These are phyloP conservation scores for Leptodactylus fallax DNA, from an alignment of 2,797 vertebrate species.

Conservation along the genomic window DNA sequence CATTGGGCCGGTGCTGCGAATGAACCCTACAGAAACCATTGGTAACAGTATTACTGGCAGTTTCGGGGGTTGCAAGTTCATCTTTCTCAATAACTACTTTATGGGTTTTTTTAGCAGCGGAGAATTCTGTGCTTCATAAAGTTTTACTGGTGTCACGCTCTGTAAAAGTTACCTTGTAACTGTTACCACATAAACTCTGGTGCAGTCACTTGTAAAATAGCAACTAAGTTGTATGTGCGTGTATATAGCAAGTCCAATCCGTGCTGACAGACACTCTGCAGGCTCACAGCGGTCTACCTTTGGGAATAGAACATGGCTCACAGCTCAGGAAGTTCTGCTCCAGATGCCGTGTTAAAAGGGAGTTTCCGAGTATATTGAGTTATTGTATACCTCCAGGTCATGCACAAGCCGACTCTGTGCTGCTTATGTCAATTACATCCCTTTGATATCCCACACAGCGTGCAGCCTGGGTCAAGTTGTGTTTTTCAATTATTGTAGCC, in stretches of 20 bases:
- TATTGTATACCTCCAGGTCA: constrained; percentile 61
- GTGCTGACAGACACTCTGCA: constrained; percentile 57
- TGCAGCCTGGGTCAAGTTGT: constrained; percentile 44
- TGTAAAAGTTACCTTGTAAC: constrained; percentile 47
- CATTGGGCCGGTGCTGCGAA: neutral
- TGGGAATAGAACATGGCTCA: constrained; percentile 56
- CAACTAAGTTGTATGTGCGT: neutral
- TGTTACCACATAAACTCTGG: constrained; percentile 39
- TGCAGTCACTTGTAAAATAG: constrained; percentile 28
- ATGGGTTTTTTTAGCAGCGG: neutral
- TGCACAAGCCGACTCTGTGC: constrained; percentile 42
- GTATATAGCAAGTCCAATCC: neutral
- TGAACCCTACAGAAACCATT: constrained; percentile 3
- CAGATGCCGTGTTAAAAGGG: constrained; percentile 52
- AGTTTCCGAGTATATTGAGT: constrained; percentile 54
- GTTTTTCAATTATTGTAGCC: constrained; percentile 56
- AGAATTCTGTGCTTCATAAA: constrained; percentile 44
- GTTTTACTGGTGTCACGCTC: constrained; percentile 39
- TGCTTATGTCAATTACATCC: constrained; percentile 59
- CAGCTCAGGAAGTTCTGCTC: constrained; percentile 53
- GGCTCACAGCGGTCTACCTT: constrained; percentile 37
- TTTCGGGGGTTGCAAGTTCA: constrained; percentile 15
- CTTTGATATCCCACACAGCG: constrained; percentile 52
- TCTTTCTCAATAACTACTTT: constrained; percentile 24
- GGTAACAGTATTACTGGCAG: constrained; percentile 4